Conservation (phyloP, 1,140 invertebrate genomes). For the Atta texana region DNA sequence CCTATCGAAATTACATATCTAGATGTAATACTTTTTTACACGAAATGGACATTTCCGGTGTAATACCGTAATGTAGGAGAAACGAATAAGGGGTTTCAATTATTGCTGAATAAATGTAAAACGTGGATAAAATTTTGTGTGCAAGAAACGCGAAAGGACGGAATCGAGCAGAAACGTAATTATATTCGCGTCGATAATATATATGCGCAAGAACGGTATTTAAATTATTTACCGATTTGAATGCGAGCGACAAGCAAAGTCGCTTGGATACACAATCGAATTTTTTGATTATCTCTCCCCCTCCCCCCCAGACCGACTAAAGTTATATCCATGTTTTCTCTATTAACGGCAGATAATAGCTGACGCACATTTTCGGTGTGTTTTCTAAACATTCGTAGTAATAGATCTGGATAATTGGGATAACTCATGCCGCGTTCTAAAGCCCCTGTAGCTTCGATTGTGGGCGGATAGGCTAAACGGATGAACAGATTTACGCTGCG, state of each 20-base stretch:
- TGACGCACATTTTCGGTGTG: conserved; percentile 24
- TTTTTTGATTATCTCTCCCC: conserved; percentile 15
- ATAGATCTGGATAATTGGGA: conserved; percentile 7
- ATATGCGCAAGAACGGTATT: conserved; percentile 46
- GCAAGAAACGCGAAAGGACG: conserved; percentile 26
- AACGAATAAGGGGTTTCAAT: conserved; percentile 19
- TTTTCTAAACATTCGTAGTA: conserved; percentile 45
- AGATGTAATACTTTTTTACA: neutral
- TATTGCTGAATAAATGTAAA: conserved; percentile 43
- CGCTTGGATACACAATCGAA: conserved; percentile 32
- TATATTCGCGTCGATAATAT: conserved; percentile 40
- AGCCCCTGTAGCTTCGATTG: neutral
- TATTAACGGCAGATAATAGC: conserved; percentile 24
- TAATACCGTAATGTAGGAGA: neutral
- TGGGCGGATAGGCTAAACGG: conserved; percentile 4
- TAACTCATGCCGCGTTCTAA: neutral
- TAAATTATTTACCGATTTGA: conserved; percentile 60
- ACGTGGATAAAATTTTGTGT: conserved; percentile 30
- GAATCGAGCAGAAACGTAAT: conserved; percentile 44
- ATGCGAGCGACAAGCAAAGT: conserved; percentile 47
- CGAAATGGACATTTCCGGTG: neutral
- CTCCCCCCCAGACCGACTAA: neutral
- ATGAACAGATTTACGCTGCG: conserved; percentile 34
- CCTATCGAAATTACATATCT: neutral
- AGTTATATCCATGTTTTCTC: conserved; percentile 38